Evolutionary conservation across 2,113 vertebrate genomes (phyloP).

Genomic region (Pachycephala philippinensis): DNA sequence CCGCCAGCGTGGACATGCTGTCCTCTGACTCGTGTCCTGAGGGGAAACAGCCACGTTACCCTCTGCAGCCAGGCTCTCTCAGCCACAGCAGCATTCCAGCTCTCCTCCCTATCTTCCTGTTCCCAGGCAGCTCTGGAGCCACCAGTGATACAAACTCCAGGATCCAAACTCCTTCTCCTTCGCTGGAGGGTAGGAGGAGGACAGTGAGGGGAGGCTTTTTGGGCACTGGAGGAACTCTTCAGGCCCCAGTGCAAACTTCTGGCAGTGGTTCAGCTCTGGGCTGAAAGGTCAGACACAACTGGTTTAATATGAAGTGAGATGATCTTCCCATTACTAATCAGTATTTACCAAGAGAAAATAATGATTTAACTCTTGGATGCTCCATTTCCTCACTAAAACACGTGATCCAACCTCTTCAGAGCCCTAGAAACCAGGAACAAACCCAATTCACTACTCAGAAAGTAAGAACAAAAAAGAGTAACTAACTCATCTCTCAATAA

Average conservation of each 20-base stretch:
- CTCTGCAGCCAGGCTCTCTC: neutral
- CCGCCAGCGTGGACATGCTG: constrained; percentile 94
- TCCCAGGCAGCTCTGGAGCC: neutral
- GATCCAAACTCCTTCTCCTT: neutral
- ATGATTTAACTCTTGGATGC: neutral
- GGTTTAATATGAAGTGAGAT: neutral
- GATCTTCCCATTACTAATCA: neutral
- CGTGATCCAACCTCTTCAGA: neutral
- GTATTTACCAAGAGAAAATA: neutral
- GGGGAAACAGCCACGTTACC: constrained; percentile 48
- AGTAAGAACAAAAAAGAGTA: neutral
- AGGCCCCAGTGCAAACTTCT: neutral
- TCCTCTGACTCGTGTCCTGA: constrained; percentile 97
- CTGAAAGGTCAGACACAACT: neutral
- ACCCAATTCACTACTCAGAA: neutral
- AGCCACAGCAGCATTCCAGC: neutral
- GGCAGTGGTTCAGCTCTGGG: neutral
- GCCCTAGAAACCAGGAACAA: neutral
- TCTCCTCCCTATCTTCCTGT: neutral
- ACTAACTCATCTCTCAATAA: neutral
- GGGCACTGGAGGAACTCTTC: neutral
- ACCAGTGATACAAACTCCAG: neutral
- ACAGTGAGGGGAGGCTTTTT: neutral
- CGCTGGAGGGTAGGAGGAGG: neutral
- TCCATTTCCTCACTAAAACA: neutral